Evolutionary conservation across 2,113 vertebrate species (phyloP), one percentile per base, ranked within the genome.

Genomic region (Archilochus colubris): DNA sequence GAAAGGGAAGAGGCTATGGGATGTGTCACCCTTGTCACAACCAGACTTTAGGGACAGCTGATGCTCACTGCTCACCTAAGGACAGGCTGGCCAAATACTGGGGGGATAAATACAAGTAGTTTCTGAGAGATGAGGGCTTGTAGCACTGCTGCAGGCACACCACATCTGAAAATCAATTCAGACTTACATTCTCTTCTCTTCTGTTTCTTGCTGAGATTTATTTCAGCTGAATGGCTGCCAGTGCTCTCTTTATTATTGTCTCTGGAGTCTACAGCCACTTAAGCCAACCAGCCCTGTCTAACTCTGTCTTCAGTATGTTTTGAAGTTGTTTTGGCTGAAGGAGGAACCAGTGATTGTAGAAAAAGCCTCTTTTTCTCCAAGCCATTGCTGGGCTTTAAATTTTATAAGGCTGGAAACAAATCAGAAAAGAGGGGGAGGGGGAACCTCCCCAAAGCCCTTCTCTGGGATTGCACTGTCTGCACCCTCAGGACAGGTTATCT

Each of bases 141-240:
- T 21, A 76, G 30, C 79, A 59, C 51, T 73, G 75, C 90, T 88
- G 48, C 75, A 91, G 68, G 61, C 53, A 64, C 1, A 10, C 4
- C 53, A 38, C 30, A 77, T 76, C 62, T 24, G 53, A 58, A 91
- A 91, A 91, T 90, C 57, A 68, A 25, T 93, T 91, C 15, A 1
- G 76, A 46, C 44, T 76, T 73, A 14, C 40, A 53, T 27, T 77
- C 48, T 77, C 44, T 48, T 82, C 78, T 68, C 1, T 83, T 62
- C 50, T 74, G 11, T 79, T 81, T 86, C 57, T 74, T 51, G 36
- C 67, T 69, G 80, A 81, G 68, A 72, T 88, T 81, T 84, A 78
- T 93, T 91, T 95, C 88, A 76, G 64, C 86, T 93, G 88, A 94
- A 72, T 79, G 85, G 73, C 73, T 94, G 88, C 61, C 90, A 88